A percentile compares a stretch with the other conserved stretches of the same genome.
Evolutionary conservation across 2,888 invertebrate genomes (phyloP).

Genomic region (Megastigmus dorsalis): DNA sequence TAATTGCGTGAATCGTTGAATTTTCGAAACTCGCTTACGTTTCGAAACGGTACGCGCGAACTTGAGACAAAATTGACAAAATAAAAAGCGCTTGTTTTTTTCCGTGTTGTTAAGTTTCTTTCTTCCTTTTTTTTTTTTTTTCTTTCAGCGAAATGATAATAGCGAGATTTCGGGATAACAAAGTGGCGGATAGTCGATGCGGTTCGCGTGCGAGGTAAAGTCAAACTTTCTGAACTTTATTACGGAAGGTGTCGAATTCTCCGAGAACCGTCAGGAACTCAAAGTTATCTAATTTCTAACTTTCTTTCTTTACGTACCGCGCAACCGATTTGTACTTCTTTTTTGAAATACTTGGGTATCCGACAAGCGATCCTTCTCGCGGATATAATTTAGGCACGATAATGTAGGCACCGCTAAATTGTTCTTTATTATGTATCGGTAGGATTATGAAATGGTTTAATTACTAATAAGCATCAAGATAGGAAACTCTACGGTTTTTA

Average conservation of each 20-base stretch:
- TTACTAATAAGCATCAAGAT: too few species aligned
- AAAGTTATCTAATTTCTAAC: slow-evolving; percentile 53
- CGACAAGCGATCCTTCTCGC: too few species aligned
- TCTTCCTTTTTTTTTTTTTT: not conserved
- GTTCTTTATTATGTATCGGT: too few species aligned
- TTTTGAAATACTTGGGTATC: not conserved
- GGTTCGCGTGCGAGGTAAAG: slow-evolving; percentile 43
- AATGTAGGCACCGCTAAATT: too few species aligned
- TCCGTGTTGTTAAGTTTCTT: not conserved
- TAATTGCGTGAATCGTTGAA: too few species aligned
- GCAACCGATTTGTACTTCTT: not conserved
- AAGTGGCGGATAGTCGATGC: slow-evolving; percentile 46
- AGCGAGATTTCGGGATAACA: slow-evolving; percentile 10
- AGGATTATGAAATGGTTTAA: too few species aligned
- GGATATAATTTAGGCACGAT: too few species aligned
- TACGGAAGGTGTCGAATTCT: slow-evolving; percentile 57
- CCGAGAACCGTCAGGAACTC: slow-evolving; percentile 28
- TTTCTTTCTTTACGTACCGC: slow-evolving; percentile 34
- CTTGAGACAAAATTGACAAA: too few species aligned
- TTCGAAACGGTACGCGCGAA: too few species aligned
- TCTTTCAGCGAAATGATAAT: slow-evolving; percentile 26
- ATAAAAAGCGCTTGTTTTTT: too few species aligned
- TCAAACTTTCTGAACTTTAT: slow-evolving; percentile 59
- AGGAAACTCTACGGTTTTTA: too few species aligned
- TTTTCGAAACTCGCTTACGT: not conserved